Evolutionary conservation across 2,888 invertebrate genomes (phyloP).

Genomic region (Muschampia plurimacula): DNA sequence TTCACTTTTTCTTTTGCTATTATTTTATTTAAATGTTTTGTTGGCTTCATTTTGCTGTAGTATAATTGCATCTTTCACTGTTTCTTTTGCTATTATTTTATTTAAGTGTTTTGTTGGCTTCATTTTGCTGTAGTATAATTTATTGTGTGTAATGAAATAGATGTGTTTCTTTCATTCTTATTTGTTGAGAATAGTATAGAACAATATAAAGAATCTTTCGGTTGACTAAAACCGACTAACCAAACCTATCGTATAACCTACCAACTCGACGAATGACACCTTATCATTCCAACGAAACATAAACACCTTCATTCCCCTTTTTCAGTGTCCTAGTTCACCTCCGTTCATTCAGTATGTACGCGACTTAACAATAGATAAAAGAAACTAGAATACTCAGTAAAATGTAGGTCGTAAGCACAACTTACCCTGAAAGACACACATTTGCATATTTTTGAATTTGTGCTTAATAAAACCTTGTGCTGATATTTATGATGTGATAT

Average conservation of each 20-base stretch:
- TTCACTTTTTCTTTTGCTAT: too few relatives aligned
- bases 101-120: too few relatives aligned
- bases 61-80: too few relatives aligned
- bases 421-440: constrained; percentile 35
- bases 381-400: constrained; percentile 37
- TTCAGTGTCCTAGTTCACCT: constrained; percentile 33
- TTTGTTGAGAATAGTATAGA: too few relatives aligned
- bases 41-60: too few relatives aligned
- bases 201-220: too few relatives aligned
- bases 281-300: constrained; percentile 11
- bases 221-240: too few relatives aligned
- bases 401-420: constrained; percentile 38
- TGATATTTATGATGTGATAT: not conserved
- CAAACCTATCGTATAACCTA: not conserved
- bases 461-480: constrained; percentile 24
- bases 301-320: constrained; percentile 34
- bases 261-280: not conserved
- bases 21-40: too few relatives aligned
- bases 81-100: too few relatives aligned
- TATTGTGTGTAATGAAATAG: too few relatives aligned
- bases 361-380: constrained; percentile 38
- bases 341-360: constrained; percentile 37
- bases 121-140: too few relatives aligned
- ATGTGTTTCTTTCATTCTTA: too few relatives aligned
- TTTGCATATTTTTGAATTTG: constrained; percentile 38